Evolutionary conservation across 2,888 invertebrate genomes (phyloP), one percentile per base, ranked within the genome.

Genomic region (Timandra comae): DNA sequence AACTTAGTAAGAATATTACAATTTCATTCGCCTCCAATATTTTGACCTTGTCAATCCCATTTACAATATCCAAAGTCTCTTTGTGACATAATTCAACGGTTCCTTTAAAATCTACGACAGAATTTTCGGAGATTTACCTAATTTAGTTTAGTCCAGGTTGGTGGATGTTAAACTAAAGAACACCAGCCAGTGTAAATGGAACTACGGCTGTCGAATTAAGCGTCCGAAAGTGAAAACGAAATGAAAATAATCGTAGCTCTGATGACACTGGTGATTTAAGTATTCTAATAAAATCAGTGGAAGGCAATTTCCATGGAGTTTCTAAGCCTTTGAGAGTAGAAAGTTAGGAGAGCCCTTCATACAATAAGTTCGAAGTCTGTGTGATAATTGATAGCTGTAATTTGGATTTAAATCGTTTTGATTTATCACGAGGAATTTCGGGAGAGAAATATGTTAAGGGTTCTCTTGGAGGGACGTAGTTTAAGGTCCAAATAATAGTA

Each of bases 211-310:
- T 34, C 32, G 7, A 29, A 38, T 30, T 33, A 46, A 39, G 39
- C 31, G 38, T 45, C 33, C 32, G 19, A 31, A 6, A 16, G 16
- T 11, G 7, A 8, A 30, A 49, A 46, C 45, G 33, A 34, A 36
- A 12, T 22, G 12, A 29, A 26, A 5, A 29, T 28, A 22, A 21
- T 27, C 37, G 20, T 7, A 13, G 48, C 34, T 50, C 52, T 43
- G 33, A 7, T 7, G 35, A 30, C 3, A 30, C 31, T 56, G 54
- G 57, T 35, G 38, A 43, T 47, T 43, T 46, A 43, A 54, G 51
- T 54, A 57, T 56, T 60, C 49, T 49, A 57, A 58, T 51, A 52
- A 60, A 59, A 57, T 56, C 51, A 51, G 44, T 43, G 43, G 37
- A 35, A 48, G 44, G 41, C 50, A 50, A 53, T 48, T 59, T 53